Percentiles rank a stretch among this genome's conserved stretches.
phyloP scores from a whole-genome alignment of 2,888 invertebrate species.

The Drosophila paranaensis region DNA sequence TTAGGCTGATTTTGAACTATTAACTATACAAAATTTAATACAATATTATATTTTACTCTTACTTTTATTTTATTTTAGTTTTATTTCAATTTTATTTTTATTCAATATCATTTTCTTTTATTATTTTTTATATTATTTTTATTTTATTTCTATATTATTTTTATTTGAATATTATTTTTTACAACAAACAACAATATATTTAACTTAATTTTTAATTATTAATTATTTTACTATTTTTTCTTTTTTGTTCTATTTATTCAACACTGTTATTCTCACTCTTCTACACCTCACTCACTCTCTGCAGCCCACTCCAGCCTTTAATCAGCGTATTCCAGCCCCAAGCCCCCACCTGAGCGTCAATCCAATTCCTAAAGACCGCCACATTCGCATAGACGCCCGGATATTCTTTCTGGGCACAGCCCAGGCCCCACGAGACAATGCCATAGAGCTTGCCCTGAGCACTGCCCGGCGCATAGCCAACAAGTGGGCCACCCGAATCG shows the following conservation, averaged over 20 bases:
- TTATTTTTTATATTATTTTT: not conserved
- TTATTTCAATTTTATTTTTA: no score
- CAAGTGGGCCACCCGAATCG: constrained; percentile 81
- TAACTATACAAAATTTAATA: no score
- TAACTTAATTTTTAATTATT: not conserved
- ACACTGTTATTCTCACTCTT: no score
- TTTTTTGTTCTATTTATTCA: not conserved
- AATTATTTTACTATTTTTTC: not conserved
- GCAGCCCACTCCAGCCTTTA: constrained; percentile 62
- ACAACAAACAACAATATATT: not conserved
- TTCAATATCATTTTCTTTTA: no score
- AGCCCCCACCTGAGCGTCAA: constrained; percentile 70
- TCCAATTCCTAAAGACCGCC: constrained; percentile 70
- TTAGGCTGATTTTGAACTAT: no score
- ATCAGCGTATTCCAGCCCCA: constrained; percentile 68
- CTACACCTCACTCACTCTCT: constrained; percentile 14
- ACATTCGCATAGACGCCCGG: constrained; percentile 80
- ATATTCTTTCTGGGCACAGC: constrained; percentile 75
- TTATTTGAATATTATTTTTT: not conserved
- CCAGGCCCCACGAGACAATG: constrained; percentile 81
- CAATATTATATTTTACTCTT: no score
- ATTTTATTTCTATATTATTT: no score
- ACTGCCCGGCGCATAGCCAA: constrained; percentile 51
- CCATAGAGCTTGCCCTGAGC: constrained; percentile 66
- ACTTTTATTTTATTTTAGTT: no score